Percentiles rank a stretch among this genome's conserved stretches.
These are phyloP conservation scores for Orcinus orca DNA, from an alignment of 2,113 vertebrate genomes.

Conservation along the genomic window DNA sequence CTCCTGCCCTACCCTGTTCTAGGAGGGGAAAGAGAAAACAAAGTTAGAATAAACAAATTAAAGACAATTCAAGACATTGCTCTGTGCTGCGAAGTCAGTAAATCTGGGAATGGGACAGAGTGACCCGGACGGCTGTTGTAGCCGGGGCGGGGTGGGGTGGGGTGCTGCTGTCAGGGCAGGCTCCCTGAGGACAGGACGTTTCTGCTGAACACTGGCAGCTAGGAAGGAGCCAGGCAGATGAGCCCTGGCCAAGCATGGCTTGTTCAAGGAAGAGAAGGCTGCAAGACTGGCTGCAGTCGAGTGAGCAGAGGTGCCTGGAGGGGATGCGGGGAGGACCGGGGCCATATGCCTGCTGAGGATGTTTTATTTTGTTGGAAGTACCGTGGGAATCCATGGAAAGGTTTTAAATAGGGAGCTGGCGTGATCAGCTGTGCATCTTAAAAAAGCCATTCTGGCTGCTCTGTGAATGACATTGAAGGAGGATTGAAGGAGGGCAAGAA, in stretches of 20 bases:
- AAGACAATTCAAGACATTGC: not conserved
- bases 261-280: not conserved
- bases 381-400: not conserved
- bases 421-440: not conserved
- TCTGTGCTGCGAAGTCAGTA: rapidly evolving
- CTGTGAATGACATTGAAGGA: not conserved
- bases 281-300: not conserved
- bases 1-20: not conserved
- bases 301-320: not conserved
- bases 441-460: not conserved
- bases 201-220: not conserved
- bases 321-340: rapidly evolving
- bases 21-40: not conserved
- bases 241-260: not conserved
- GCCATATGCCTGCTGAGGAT: not conserved
- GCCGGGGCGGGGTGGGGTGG: not conserved
- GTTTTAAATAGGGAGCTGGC: too few species aligned
- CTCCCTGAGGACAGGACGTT: not conserved
- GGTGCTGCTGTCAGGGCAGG: too few species aligned
- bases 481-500: not conserved
- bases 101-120: not conserved
- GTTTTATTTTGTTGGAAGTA: not conserved
- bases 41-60: not conserved
- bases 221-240: not conserved
- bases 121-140: not conserved